These are phyloP conservation scores for Lagenorhynchus albirostris DNA, from an alignment of 2,113 vertebrate species.

Conservation along the genomic window DNA sequence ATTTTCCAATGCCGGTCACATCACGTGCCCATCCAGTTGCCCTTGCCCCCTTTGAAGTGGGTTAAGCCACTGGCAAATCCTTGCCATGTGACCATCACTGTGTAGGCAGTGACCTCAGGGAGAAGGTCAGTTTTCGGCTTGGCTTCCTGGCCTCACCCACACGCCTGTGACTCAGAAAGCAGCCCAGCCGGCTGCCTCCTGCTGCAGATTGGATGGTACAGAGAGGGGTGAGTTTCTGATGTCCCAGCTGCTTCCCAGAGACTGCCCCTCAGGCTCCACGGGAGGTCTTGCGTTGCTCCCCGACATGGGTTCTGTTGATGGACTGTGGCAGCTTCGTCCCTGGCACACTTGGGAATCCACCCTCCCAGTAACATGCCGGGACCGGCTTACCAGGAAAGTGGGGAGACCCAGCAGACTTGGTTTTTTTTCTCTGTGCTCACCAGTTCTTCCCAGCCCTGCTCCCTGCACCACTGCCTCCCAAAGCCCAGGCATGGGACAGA, in stretches of 20 bases:
- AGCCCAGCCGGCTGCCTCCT: constrained; percentile 38
- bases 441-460: background rate
- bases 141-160: constrained; percentile 40
- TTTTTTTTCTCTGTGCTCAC: background rate
- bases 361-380: background rate
- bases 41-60: background rate
- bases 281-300: background rate
- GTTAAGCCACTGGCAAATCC: background rate
- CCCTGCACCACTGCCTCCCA: background rate
- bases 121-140: constrained; percentile 55
- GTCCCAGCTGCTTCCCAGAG: background rate
- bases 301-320: background rate
- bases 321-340: background rate
- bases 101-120: constrained; percentile 15
- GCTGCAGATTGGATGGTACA: background rate
- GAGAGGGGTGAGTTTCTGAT: background rate
- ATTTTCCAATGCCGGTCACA: background rate
- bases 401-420: background rate
- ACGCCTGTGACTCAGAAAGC: constrained; percentile 64
- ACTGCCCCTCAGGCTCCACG: background rate
- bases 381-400: background rate
- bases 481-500: background rate
- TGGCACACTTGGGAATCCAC: background rate
- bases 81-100: background rate
- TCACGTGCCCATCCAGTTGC: background rate